These are phyloP conservation scores for Spinus pinus DNA, from an alignment of 2,797 vertebrate species.

Conservation along the genomic window DNA sequence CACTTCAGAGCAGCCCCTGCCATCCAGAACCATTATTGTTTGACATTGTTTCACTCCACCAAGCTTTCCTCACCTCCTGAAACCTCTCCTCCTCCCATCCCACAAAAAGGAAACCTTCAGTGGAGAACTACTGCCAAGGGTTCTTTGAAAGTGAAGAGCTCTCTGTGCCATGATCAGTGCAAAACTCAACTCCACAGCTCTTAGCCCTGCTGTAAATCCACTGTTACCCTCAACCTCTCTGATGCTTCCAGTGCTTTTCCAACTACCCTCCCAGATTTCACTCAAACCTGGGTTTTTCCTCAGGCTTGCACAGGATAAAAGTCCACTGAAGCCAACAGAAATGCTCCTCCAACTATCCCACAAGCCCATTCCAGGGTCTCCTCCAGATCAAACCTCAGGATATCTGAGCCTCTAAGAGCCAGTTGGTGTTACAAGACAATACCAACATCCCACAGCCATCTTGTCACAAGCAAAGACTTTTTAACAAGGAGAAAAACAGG, in stretches of 20 bases:
- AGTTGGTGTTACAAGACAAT: neutral
- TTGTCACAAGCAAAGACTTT: neutral
- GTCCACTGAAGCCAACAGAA: neutral
- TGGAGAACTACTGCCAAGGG: neutral
- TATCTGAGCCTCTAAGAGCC: neutral
- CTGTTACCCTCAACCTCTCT: neutral
- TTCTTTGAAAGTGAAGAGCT: neutral
- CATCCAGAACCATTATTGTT: neutral
- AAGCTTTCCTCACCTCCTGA: neutral
- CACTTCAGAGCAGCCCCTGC: neutral
- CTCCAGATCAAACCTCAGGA: neutral
- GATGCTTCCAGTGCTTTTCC: neutral
- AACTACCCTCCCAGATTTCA: neutral
- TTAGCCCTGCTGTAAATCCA: neutral
- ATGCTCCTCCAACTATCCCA: neutral
- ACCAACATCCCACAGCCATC: neutral
- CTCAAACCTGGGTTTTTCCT: neutral
- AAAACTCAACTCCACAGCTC: neutral
- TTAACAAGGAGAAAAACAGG: neutral
- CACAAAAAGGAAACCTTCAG: neutral
- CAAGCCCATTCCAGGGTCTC: neutral
- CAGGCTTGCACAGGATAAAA: neutral
- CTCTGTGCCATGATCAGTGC: rapidly evolving
- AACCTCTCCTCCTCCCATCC: neutral
- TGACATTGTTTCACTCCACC: neutral